Evolutionary conservation across 2,797 vertebrate species (phyloP).

Genomic region (Mus spretus): DNA sequence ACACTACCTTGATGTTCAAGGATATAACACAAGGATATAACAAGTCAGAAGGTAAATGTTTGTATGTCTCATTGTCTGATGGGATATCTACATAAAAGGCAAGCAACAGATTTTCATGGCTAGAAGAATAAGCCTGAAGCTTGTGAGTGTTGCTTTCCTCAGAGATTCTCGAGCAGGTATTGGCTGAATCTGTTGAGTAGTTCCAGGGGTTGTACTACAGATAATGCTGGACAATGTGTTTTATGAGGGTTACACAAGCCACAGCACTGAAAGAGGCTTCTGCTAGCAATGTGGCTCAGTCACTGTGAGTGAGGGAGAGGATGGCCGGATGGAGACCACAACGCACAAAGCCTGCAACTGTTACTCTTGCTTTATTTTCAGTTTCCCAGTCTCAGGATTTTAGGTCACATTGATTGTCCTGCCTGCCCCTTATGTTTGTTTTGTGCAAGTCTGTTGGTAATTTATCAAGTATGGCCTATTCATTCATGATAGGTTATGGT

Average conservation of each 20-base stretch:
- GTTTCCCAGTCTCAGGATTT: slow-evolving; percentile 1
- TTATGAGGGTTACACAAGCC: neutral
- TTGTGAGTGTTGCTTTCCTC: neutral
- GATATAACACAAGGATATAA: neutral
- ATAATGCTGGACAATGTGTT: neutral
- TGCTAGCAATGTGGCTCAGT: neutral
- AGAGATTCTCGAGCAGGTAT: neutral
- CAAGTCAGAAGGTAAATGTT: neutral
- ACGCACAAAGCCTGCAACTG: neutral
- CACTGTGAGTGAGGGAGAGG: neutral
- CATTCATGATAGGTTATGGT: neutral
- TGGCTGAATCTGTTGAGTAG: neutral
- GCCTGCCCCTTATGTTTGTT: neutral
- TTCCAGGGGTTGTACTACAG: neutral
- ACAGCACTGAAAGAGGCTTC: slow-evolving; percentile 17
- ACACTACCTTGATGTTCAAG: neutral
- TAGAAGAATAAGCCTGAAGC: neutral
- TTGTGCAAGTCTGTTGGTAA: neutral
- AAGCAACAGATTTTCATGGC: neutral
- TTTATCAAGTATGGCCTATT: neutral
- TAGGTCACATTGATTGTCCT: neutral
- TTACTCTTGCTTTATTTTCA: neutral
- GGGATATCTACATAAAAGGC: neutral
- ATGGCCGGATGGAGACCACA: neutral
- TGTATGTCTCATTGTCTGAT: neutral